Base-by-base conservation (phyloP, 2,888 invertebrate species). In the Sphaerophoria taeniata region DNA sequence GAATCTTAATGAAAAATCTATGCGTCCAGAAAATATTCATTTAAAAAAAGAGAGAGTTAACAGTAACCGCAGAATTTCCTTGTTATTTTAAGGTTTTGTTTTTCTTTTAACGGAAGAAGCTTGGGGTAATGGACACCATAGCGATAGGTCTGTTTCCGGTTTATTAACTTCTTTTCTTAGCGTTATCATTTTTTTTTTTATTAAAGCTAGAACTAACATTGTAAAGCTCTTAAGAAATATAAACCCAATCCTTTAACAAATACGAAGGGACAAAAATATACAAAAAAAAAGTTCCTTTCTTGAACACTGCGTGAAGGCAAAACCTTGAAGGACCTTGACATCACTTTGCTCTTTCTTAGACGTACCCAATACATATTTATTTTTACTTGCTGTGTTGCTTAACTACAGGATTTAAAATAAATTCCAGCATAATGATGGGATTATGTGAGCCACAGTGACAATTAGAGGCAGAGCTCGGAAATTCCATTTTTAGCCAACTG, bases 361-460 rank as follows among this genome's bases (percentile, higher is more conserved):
- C 2, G 24, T 24, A 24, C 24, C 1, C 24, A 24, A 24, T 24
- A 24, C 24, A 24, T 24, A 24, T 24, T 24, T n/a, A n/a, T n/a
- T n/a, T n/a, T n/a, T 24, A 24, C 24, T 24, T 24, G 55, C 53
- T 70, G 31, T 61, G 63, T 56, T 31, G n/a, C 43, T 43, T n/a
- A n/a, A n/a, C n/a, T n/a, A n/a, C 31, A 16, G 31, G 58, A 56
- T 75, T 69, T 61, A 56, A 70, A 70, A 34, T 53, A n/a, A 70
- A 24, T 76, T 76, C 70, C 43, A 53, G 55, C 69, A 69, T 76
- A 76, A 76, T 61, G 36, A 31, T 63, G 33, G 56, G 79, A 79
- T 79, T 79, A 79, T 74, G 55, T 55, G 69, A 75, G 74, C 55
- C 74, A 69, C 61, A 67, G 67, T 79, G 67, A 67, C 79, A 73